Conservation (phyloP, 2,113 vertebrate species). For the Hoplias malabaricus region DNA sequence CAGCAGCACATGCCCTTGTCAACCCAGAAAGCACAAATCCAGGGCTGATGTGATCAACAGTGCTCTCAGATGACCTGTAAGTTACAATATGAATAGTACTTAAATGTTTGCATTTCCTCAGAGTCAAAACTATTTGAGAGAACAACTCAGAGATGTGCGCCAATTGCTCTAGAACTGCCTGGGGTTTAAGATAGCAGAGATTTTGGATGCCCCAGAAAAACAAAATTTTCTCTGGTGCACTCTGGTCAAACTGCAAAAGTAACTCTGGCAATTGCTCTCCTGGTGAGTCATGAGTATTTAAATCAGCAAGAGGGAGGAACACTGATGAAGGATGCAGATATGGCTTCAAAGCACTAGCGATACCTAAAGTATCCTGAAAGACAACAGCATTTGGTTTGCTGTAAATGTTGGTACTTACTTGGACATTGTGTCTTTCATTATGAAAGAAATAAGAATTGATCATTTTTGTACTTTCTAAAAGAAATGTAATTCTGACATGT, state of each 20-base stretch:
- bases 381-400: conserved; percentile 72
- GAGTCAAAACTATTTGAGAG: conserved; percentile 73
- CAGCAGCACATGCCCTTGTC: conserved; percentile 77
- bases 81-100: conserved; percentile 75
- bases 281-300: conserved; percentile 42
- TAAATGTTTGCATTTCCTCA: conserved; percentile 60
- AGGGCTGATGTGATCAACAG: conserved; percentile 75
- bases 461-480: conserved; percentile 56
- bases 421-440: conserved; percentile 67
- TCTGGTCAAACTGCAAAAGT: conserved; percentile 46
- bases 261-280: conserved; percentile 37
- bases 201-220: conserved; percentile 80
- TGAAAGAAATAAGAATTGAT: conserved; percentile 76
- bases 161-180: conserved; percentile 65
- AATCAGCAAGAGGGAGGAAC: conserved; percentile 53
- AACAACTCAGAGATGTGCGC: conserved; percentile 78
- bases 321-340: conserved; percentile 70
- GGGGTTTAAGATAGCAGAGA: conserved; percentile 65
- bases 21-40: conserved; percentile 81
- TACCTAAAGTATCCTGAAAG: conserved; percentile 79
- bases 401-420: background rate
- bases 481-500: conserved; percentile 70
- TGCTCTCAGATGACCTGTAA: conserved; percentile 73
- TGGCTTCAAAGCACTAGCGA: conserved; percentile 71
- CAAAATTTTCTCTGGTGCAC: conserved; percentile 68